A percentile compares a stretch with the other conserved stretches of the same genome.
These are phyloP conservation scores for Lycodopsis pacificus DNA, from an alignment of 2,797 vertebrate species.

Conservation along the genomic window DNA sequence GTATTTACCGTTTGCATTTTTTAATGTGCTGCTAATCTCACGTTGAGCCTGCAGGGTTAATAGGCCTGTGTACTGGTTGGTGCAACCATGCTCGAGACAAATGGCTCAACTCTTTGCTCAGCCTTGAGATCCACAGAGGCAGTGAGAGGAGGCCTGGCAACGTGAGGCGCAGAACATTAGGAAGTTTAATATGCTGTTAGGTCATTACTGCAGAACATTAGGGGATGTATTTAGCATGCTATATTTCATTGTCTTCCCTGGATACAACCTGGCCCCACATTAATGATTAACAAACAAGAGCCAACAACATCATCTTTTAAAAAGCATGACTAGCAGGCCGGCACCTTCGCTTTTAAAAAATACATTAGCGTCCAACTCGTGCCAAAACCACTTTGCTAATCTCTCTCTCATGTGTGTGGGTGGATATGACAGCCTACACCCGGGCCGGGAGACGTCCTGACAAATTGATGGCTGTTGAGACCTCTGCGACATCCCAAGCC, in stretches of 20 bases:
- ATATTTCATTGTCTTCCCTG: slow-evolving; percentile 58
- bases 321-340: slow-evolving; percentile 40
- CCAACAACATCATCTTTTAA: slow-evolving; percentile 58
- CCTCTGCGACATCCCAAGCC: slow-evolving; percentile 61
- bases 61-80: slow-evolving; percentile 16
- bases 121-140: slow-evolving; percentile 1
- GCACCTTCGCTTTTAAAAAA: slow-evolving; percentile 63
- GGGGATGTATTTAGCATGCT: slow-evolving; percentile 52
- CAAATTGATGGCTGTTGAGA: slow-evolving; percentile 66
- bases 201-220: slow-evolving; percentile 47
- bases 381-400: slow-evolving; percentile 54
- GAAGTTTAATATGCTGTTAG: slow-evolving; percentile 50
- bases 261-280: slow-evolving; percentile 50
- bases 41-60: slow-evolving; percentile 35
- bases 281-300: slow-evolving; percentile 66
- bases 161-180: slow-evolving; percentile 47
- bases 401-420: slow-evolving; percentile 21
- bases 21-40: slow-evolving; percentile 33
- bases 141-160: slow-evolving; percentile 38
- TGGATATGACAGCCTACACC: slow-evolving; percentile 54
- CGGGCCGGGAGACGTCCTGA: slow-evolving; percentile 56
- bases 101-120: slow-evolving; percentile 23
- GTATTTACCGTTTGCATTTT: slow-evolving; percentile 27
- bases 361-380: slow-evolving; percentile 47
- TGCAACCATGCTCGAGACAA: slow-evolving; percentile 22